Percentiles rank a stretch among this genome's conserved stretches.
These are phyloP conservation scores for Myoxocephalus aenaeus DNA, from an alignment of 2,797 vertebrate species.

Conservation along the genomic window DNA sequence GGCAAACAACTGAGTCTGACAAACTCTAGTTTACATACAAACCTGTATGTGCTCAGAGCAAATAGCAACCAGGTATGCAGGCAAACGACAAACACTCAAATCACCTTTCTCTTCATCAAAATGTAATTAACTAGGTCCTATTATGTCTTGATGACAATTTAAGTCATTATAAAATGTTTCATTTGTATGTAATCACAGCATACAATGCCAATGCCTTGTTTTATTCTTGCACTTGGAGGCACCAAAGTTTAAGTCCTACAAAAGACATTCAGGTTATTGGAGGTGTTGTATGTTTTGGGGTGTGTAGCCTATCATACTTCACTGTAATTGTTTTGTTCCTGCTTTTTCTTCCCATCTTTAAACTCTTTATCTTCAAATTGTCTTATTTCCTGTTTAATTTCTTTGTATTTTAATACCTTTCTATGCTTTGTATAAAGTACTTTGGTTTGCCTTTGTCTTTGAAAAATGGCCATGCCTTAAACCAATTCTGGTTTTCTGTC, in stretches of 20 bases:
- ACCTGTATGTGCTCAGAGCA: background rate
- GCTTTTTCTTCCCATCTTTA: rapidly evolving
- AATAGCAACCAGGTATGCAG: background rate
- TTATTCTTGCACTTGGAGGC: background rate
- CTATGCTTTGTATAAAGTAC: background rate
- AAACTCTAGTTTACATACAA: background rate
- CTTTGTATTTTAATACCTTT: background rate
- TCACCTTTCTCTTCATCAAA: background rate
- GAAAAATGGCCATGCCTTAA: background rate
- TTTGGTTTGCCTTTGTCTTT: background rate
- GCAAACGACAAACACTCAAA: background rate
- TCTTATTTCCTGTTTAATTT: background rate
- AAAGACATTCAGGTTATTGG: background rate
- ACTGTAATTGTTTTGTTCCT: background rate
- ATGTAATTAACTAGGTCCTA: background rate
- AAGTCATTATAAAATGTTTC: background rate
- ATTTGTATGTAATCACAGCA: background rate
- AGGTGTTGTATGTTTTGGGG: background rate
- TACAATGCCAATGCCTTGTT: background rate
- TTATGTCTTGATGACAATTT: background rate
- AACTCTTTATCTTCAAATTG: background rate
- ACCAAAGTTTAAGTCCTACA: no score
- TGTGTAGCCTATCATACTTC: background rate
- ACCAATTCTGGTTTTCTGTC: background rate
- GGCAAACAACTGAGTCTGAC: background rate